Conservation (phyloP, 1,140 invertebrate species). For the Stratiolaelaps scimitus region DNA sequence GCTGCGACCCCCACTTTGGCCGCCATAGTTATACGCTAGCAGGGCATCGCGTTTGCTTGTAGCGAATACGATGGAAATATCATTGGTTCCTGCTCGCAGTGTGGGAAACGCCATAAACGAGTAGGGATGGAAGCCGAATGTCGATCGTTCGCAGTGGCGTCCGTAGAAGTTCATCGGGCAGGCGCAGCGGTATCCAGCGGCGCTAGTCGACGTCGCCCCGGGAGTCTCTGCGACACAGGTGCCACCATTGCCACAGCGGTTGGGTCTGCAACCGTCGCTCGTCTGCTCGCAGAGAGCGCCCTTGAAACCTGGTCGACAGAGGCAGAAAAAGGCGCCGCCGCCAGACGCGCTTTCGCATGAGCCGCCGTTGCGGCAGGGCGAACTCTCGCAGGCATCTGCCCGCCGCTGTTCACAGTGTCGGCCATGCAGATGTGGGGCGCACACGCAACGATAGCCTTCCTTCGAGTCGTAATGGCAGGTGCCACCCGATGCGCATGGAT, state of each 20-base stretch:
- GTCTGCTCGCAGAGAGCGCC: constrained; percentile 73
- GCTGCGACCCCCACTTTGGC: constrained; percentile 67
- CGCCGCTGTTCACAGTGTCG: constrained; percentile 67
- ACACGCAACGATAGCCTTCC: constrained; percentile 66
- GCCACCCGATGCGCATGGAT: constrained; percentile 66
- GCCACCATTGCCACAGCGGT: constrained; percentile 72
- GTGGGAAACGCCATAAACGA: constrained; percentile 77
- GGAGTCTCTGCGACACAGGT: constrained; percentile 51
- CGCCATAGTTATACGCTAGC: constrained; percentile 75
- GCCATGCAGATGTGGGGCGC: constrained; percentile 60
- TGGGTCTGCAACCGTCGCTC: constrained; percentile 71
- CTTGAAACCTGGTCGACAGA: constrained; percentile 72
- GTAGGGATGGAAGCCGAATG: constrained; percentile 70
- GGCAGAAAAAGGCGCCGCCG: constrained; percentile 71
- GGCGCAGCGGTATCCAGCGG: constrained; percentile 67
- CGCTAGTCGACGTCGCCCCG: constrained; percentile 44
- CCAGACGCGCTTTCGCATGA: constrained; percentile 72
- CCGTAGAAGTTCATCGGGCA: constrained; percentile 74
- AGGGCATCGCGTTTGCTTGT: constrained; percentile 73
- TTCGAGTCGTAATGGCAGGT: constrained; percentile 61
- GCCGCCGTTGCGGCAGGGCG: constrained; percentile 74
- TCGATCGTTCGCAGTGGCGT: constrained; percentile 71
- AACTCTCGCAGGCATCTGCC: constrained; percentile 64
- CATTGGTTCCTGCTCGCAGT: constrained; percentile 69
- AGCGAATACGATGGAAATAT: constrained; percentile 77